Evolutionary conservation across 2,797 vertebrate species (phyloP).

Genomic region (Somateria mollissima): DNA sequence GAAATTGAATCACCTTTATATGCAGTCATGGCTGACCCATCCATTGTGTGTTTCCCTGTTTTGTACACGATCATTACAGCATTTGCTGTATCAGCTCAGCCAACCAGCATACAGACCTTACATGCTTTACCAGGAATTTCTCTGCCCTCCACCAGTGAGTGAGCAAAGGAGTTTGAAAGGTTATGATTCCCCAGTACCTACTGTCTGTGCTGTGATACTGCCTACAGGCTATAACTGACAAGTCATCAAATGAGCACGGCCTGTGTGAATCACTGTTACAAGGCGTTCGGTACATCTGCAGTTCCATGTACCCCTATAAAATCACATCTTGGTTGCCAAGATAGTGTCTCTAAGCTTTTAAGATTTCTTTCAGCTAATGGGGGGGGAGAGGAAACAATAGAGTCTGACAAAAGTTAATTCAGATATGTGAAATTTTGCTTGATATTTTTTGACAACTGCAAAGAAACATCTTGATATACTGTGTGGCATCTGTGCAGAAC

Average conservation of each 20-base stretch:
- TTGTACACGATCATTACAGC: background rate
- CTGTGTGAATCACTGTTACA: background rate
- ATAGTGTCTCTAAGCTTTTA: constrained; percentile 11
- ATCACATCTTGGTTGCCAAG: constrained; percentile 17
- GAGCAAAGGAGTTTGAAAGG: background rate
- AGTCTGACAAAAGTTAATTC: background rate
- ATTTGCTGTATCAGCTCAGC: background rate
- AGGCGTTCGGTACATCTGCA: background rate
- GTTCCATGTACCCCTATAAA: constrained; percentile 14
- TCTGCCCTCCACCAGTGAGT: background rate
- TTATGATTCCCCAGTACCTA: background rate
- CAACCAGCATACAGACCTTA: background rate
- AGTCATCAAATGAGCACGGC: background rate
- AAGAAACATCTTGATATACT: background rate
- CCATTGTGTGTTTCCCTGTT: background rate
- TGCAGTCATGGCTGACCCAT: background rate
- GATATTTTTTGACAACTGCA: background rate
- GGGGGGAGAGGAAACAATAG: background rate
- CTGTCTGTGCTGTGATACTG: background rate
- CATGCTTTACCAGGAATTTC: background rate
- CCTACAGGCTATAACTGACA: constrained; percentile 38
- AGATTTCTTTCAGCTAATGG: background rate
- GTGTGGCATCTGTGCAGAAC: background rate
- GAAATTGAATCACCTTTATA: background rate
- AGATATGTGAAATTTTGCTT: background rate